Base-by-base conservation (phyloP, 2,888 invertebrate genomes). In the Microplitis deprimator region DNA sequence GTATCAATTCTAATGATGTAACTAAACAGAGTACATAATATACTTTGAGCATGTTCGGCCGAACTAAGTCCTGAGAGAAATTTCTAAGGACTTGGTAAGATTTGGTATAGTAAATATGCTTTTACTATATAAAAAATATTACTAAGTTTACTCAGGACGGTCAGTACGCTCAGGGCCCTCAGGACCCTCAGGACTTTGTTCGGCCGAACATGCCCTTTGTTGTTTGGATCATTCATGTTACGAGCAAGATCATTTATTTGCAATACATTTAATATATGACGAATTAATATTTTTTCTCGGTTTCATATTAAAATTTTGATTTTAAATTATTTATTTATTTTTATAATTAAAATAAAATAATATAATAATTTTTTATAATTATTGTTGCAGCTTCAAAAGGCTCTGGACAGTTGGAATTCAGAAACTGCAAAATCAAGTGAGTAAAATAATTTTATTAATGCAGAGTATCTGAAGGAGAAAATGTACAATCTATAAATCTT, bases 331-430 rank as follows among this genome's bases (percentile, higher is more conserved):
- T 29, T 29, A 29, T 29, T 29, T 29, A 39, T 68, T 68, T 68
- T 64, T 71, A n/a, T 29, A 64, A n/a, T 71, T 69, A 70, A 76
- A 69, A 77, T 72, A 61, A 67, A 76, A 20, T 65, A 68, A 62
- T 68, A 59, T 71, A 67, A 29, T 29, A 29, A 29, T 29, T 73
- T 73, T 80, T 82, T 78, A 81, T 79, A 81, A 81, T 64, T 79
- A 59, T 84, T 74, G 71, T 85, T 89, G 78, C 88, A 89, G 89
- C 87, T 89, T 80, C 84, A 87, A 79, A 79, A 74, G 69, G 80
- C 85, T 68, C 83, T 89, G 73, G 85, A 88, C 77, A 87, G 86
- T 83, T 89, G 89, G 89, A 84, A 87, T 80, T 83, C 83, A 80
- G 83, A 84, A 80, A 84, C 82, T 76, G 89, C 88, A 82, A 88